Evolutionary conservation across 2,113 vertebrate genomes (phyloP).

Genomic region (Carettochelys insculpta): DNA sequence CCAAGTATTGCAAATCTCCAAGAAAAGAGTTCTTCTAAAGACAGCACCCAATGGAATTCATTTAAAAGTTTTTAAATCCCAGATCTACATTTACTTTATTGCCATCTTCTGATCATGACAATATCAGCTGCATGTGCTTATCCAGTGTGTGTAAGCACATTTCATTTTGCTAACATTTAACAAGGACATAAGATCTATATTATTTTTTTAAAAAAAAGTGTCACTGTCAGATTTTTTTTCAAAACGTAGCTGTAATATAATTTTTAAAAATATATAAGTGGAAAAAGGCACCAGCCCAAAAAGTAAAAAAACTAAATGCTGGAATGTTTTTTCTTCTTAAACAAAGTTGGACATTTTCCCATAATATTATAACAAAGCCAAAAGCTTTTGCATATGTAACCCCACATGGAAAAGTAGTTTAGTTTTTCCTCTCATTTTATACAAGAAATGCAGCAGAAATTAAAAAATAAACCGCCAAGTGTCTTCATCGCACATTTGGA

Average conservation of each 20-base stretch:
- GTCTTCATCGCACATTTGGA: no score
- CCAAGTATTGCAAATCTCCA: not conserved
- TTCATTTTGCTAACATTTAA: not conserved
- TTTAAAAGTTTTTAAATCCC: not conserved
- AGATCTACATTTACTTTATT: not conserved
- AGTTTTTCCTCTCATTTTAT: not conserved
- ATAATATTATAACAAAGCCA: not conserved
- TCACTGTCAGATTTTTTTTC: not conserved
- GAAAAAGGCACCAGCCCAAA: not conserved
- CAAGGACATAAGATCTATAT: not conserved
- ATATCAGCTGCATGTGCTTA: not conserved
- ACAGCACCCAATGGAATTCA: not conserved
- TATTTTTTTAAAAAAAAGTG: not conserved
- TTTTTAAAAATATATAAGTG: constrained; percentile 24
- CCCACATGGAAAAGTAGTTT: constrained; percentile 41
- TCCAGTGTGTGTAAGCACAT: not conserved
- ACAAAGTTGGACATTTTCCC: not conserved
- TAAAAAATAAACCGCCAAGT: not conserved
- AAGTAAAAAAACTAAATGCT: not conserved
- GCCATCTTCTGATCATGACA: not conserved
- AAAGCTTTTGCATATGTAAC: constrained; percentile 27
- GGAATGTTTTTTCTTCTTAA: not conserved
- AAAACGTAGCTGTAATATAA: not conserved
- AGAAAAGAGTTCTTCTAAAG: not conserved
- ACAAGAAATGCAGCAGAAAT: not conserved